These are phyloP conservation scores for Epistrophe grossulariae DNA, from an alignment of 2,888 invertebrate species.

Conservation along the genomic window DNA sequence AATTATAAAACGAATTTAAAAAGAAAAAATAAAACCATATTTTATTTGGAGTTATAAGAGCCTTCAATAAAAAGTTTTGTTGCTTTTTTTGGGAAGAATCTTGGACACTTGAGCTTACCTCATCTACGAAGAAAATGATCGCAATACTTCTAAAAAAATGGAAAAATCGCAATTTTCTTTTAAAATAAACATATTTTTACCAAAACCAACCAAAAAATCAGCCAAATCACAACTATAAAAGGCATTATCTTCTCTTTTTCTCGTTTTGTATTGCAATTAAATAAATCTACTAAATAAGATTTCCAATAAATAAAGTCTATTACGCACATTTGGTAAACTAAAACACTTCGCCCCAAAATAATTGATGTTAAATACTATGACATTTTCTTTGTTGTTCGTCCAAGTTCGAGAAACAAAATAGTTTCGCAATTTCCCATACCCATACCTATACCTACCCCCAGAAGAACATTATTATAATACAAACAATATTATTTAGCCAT, in stretches of 20 bases:
- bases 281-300: conserved; percentile 3
- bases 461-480: conserved; percentile 27
- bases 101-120: too few species aligned
- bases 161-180: too few species aligned
- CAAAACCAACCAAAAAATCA: too few species aligned
- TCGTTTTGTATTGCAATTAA: conserved; percentile 12
- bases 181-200: too few species aligned
- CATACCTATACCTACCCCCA: not conserved
- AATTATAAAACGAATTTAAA: too few species aligned
- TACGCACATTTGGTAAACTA: conserved; percentile 1
- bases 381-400: conserved; percentile 7
- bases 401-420: conserved; percentile 16
- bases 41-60: too few species aligned
- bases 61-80: too few species aligned
- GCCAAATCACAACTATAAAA: not conserved
- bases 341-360: not conserved
- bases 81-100: too few species aligned
- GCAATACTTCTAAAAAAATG: too few species aligned
- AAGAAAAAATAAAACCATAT: too few species aligned
- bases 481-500: conserved; percentile 67
- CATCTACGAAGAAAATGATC: too few species aligned
- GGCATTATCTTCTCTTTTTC: not conserved
- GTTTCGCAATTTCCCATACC: conserved; percentile 4
- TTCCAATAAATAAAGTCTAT: conserved; percentile 16
- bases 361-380: conserved; percentile 27